Evolutionary conservation across 1,140 invertebrate species (phyloP).

Genomic region (Probaryconus sp.): DNA sequence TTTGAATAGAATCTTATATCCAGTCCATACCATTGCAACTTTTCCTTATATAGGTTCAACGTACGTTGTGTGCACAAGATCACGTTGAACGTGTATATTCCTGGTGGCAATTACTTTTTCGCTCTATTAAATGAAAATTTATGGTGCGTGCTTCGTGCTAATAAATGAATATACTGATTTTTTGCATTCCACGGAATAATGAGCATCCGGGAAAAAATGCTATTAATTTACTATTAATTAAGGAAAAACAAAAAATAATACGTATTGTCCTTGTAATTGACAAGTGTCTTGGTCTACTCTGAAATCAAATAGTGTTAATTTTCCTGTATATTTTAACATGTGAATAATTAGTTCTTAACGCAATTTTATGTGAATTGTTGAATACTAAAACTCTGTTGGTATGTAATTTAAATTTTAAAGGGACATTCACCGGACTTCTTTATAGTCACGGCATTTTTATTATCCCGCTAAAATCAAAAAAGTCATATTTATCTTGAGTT

Average conservation of each 20-base stretch:
- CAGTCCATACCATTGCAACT: background rate
- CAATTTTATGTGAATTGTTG: too few species aligned
- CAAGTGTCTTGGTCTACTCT: too few species aligned
- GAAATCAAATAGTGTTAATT: too few species aligned
- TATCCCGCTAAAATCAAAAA: too few species aligned
- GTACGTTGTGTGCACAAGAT: conserved; percentile 7
- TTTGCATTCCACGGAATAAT: background rate
- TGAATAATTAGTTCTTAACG: too few species aligned
- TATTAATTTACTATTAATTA: background rate
- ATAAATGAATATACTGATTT: conserved; percentile 3
- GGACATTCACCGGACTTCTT: too few species aligned
- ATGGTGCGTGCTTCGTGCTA: conserved; percentile 3
- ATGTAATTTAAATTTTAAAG: too few species aligned
- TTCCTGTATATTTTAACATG: too few species aligned
- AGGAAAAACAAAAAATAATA: background rate
- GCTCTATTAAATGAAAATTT: conserved; percentile 6
- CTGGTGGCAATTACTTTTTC: conserved; percentile 1
- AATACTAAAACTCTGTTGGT: too few species aligned
- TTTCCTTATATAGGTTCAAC: conserved; percentile 33
- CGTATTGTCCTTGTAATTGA: too few species aligned
- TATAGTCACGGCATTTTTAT: too few species aligned
- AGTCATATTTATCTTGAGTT: too few species aligned
- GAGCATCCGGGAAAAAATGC: background rate
- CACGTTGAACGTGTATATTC: conserved; percentile 6
- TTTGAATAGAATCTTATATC: conserved; percentile 1